Conservation (phyloP, 2,888 invertebrate genomes). For the Diarsia mendica region DNA sequence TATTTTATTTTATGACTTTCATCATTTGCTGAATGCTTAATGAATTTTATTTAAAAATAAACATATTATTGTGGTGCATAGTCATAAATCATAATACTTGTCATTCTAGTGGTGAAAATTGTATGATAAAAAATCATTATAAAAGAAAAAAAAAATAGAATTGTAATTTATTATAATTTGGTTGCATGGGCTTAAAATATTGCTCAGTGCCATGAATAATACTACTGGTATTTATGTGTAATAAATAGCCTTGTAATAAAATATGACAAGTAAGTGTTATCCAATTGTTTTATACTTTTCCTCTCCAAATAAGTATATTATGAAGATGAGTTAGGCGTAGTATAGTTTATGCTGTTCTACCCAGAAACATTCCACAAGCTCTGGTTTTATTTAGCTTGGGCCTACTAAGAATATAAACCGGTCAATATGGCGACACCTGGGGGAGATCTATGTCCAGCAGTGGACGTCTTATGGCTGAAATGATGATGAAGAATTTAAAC, state of each 20-base stretch:
- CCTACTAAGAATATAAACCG: no score
- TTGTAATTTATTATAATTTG: constrained; percentile 61
- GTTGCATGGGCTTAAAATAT: constrained; percentile 48
- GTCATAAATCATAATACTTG: constrained; percentile 49
- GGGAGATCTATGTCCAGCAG: no score
- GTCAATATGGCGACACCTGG: no score
- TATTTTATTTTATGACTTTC: constrained; percentile 30
- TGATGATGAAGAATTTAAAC: no score
- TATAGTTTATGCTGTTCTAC: no score
- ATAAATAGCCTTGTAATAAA: constrained; percentile 54
- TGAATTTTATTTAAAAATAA: constrained; percentile 49
- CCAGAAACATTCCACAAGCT: no score
- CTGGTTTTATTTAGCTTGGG: no score
- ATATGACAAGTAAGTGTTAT: constrained; percentile 40
- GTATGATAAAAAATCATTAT: constrained; percentile 56
- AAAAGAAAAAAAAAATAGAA: constrained; percentile 48
- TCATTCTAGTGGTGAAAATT: constrained; percentile 42
- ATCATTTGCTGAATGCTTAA: constrained; percentile 42
- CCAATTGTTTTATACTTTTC: constrained; percentile 22
- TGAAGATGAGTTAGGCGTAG: no score
- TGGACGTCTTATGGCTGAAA: no score
- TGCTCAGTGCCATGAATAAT: constrained; percentile 64
- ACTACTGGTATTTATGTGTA: constrained; percentile 52
- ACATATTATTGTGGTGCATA: constrained; percentile 44
- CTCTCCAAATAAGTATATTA: no score